These are phyloP conservation scores for Baryphthengus martii DNA, from an alignment of 2,113 vertebrate species.

Conservation along the genomic window DNA sequence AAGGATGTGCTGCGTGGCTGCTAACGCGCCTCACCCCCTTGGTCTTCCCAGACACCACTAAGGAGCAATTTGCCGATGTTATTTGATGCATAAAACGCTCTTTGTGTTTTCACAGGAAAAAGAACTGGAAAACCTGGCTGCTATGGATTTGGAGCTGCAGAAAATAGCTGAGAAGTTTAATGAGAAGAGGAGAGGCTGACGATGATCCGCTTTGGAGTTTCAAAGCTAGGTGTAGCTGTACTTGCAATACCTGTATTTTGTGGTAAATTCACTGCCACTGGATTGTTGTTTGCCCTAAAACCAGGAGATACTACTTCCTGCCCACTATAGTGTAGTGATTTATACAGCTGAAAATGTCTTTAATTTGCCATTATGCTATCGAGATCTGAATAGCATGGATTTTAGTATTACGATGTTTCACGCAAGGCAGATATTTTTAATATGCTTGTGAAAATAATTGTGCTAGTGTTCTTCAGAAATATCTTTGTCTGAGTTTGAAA, in stretches of 20 bases:
- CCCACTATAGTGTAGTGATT: constrained; percentile 61
- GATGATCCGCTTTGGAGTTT: not conserved
- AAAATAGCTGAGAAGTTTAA: constrained; percentile 86
- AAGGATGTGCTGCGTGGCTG: not conserved
- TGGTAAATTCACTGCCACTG: constrained; percentile 43
- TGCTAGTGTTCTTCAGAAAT: constrained; percentile 71
- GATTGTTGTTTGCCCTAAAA: constrained; percentile 41
- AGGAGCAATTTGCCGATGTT: fast-evolving
- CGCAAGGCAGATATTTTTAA: constrained; percentile 62
- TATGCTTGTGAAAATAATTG: constrained; percentile 69
- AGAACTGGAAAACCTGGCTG: constrained; percentile 86
- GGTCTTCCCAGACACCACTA: not conserved
- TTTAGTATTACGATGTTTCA: constrained; percentile 49
- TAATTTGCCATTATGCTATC: constrained; percentile 75
- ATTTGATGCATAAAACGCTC: not conserved
- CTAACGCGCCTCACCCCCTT: not conserved
- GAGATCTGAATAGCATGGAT: constrained; percentile 78
- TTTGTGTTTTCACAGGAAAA: constrained; percentile 76
- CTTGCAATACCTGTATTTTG: not conserved
- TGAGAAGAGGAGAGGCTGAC: constrained; percentile 71
- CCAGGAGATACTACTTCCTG: constrained; percentile 61
- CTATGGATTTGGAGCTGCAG: constrained; percentile 90
- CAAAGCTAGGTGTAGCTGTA: not conserved
- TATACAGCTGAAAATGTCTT: constrained; percentile 60
- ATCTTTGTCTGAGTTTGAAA: constrained; percentile 76